Evolutionary conservation across 2,888 invertebrate genomes (phyloP).

Genomic region (Lycaena phlaeas): DNA sequence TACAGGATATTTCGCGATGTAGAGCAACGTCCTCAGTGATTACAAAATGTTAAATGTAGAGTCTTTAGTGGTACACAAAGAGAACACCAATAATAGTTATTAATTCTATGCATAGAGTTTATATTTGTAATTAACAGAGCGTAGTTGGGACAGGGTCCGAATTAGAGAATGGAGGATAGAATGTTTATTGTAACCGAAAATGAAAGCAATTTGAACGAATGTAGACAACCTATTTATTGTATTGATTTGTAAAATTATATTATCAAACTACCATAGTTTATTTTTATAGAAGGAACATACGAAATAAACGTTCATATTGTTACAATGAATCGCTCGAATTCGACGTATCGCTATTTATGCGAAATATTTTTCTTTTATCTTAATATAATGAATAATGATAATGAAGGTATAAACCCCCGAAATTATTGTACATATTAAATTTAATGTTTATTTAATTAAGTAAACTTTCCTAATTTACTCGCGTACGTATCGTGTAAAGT

Average conservation of each 20-base stretch:
- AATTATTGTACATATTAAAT: slow-evolving; percentile 45
- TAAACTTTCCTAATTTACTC: slow-evolving; percentile 24
- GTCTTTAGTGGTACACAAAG: slow-evolving; percentile 56
- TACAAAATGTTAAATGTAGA: slow-evolving; percentile 56
- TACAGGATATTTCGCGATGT: slow-evolving; percentile 60
- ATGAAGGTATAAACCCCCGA: slow-evolving; percentile 65
- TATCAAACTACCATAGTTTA: slow-evolving; percentile 29
- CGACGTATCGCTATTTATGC: background rate
- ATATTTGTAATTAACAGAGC: slow-evolving; percentile 24
- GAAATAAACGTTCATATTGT: background rate
- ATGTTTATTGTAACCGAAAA: background rate
- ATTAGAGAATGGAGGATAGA: slow-evolving; percentile 4
- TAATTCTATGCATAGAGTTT: slow-evolving; percentile 29
- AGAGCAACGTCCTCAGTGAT: slow-evolving; percentile 61
- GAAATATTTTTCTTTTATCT: slow-evolving; percentile 28
- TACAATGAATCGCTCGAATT: background rate
- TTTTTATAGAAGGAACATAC: slow-evolving; percentile 27
- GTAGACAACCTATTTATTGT: background rate
- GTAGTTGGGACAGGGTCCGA: slow-evolving; percentile 26
- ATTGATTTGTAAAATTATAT: background rate
- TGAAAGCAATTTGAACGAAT: background rate
- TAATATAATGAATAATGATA: slow-evolving; percentile 42
- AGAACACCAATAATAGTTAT: slow-evolving; percentile 65
- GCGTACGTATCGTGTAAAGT: slow-evolving; percentile 1
- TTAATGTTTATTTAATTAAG: slow-evolving; percentile 4